Evolutionary conservation across 2,888 invertebrate genomes (phyloP).

Genomic region (Matsumyia berberina): DNA sequence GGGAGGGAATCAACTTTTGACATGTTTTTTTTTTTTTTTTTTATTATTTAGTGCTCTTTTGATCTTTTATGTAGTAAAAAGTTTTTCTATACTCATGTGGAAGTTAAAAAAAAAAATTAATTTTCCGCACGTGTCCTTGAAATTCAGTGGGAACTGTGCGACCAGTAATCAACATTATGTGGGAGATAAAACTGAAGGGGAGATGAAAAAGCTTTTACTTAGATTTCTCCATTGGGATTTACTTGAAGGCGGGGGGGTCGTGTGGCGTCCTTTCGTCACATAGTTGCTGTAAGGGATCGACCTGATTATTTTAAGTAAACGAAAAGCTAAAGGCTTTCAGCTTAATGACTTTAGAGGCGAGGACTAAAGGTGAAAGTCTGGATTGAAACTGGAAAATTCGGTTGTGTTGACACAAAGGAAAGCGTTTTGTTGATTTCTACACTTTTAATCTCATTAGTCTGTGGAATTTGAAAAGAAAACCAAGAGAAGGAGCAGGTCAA

Average conservation of each 20-base stretch:
- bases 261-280: not conserved
- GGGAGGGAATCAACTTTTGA: slow-evolving; percentile 21
- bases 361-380: not conserved
- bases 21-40: slow-evolving; percentile 18
- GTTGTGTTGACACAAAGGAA: too few species aligned
- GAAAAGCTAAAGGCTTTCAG: slow-evolving; percentile 10
- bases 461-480: too few species aligned
- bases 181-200: not conserved
- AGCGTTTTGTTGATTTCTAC: too few species aligned
- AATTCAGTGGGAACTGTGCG: slow-evolving; percentile 20
- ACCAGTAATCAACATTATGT: slow-evolving; percentile 41
- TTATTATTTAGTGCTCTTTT: too few species aligned
- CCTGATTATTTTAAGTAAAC: slow-evolving; percentile 7
- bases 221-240: slow-evolving; percentile 17
- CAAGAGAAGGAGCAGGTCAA: too few species aligned
- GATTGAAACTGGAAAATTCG: not conserved
- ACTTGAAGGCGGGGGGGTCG: not conserved
- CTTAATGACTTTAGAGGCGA: slow-evolving; percentile 2
- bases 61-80: slow-evolving; percentile 19
- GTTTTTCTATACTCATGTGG: slow-evolving; percentile 8
- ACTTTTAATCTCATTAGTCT: too few species aligned
- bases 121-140: slow-evolving; percentile 47
- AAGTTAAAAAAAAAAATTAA: slow-evolving; percentile 52
- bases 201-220: slow-evolving; percentile 21
- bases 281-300: not conserved